Percentiles rank a stretch among this genome's conserved stretches.
Evolutionary conservation across 2,113 vertebrate genomes (phyloP).

Genomic region (Hippocampus barbouri): DNA sequence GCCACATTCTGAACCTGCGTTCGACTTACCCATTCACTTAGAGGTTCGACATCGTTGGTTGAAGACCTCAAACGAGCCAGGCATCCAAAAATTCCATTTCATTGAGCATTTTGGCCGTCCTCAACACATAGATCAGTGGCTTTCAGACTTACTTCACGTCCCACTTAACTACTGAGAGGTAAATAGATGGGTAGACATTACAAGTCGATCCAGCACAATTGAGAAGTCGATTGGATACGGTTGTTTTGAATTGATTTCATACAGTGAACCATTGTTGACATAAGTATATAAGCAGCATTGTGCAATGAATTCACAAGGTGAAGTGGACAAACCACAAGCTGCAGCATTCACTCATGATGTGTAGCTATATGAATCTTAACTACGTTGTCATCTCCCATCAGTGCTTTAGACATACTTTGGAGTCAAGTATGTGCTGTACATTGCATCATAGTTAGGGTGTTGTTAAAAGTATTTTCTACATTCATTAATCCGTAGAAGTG

Average conservation of each 20-base stretch:
- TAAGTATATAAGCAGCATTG: background rate
- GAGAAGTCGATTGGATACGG: background rate
- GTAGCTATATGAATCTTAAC: background rate
- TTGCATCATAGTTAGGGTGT: too few species aligned
- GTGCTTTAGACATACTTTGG: background rate
- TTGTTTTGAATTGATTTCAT: background rate
- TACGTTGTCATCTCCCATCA: background rate
- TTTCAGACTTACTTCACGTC: background rate
- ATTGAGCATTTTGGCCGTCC: background rate
- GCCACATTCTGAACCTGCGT: background rate
- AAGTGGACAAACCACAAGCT: too few species aligned
- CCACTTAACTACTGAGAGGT: background rate
- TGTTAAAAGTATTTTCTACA: background rate
- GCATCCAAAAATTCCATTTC: constrained; percentile 1
- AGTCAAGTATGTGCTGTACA: background rate
- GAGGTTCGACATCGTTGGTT: constrained; percentile 31
- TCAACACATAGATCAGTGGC: background rate
- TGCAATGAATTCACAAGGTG: background rate
- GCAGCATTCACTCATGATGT: background rate
- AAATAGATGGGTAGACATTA: background rate
- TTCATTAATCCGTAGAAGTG: background rate
- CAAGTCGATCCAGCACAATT: background rate
- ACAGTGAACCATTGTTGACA: background rate
- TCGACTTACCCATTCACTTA: constrained; percentile 32
- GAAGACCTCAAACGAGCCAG: background rate